phyloP scores from a whole-genome alignment of 2,113 vertebrate species.

The Alaudala cheleensis region DNA sequence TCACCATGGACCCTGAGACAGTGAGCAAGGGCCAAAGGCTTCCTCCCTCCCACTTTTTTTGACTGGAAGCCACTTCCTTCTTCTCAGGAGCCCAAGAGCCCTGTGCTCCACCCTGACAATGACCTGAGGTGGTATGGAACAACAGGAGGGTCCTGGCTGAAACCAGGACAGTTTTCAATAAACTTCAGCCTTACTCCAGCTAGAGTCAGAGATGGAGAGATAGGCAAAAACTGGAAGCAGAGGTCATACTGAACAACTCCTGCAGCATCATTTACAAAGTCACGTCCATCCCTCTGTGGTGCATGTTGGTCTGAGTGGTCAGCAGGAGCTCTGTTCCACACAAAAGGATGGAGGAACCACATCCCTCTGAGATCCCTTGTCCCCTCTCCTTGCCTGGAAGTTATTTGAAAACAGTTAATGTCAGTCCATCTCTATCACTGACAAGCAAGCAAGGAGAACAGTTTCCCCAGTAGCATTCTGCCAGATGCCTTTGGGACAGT shows the following conservation, averaged over 20 bases:
- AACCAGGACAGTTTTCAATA: background rate
- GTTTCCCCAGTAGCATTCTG: background rate
- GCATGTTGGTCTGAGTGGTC: background rate
- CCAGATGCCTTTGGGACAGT: background rate
- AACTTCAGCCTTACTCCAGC: background rate
- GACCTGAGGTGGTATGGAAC: accelerated
- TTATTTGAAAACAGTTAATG: background rate
- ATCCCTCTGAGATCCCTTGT: background rate
- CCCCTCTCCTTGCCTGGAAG: background rate
- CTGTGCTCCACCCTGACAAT: background rate
- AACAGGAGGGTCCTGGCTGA: background rate
- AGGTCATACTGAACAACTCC: background rate
- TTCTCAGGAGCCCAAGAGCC: background rate
- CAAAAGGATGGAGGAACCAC: background rate
- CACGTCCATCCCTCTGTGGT: accelerated
- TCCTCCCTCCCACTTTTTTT: background rate
- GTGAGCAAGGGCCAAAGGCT: background rate
- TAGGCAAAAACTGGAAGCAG: background rate
- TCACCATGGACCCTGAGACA: background rate
- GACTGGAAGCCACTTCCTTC: background rate
- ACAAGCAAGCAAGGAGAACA: background rate
- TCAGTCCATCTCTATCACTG: background rate
- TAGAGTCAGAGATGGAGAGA: background rate
- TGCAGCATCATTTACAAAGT: background rate
- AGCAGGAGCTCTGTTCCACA: background rate